Base-by-base conservation (phyloP, 1,140 invertebrate genomes). In the Linepithema humile region DNA sequence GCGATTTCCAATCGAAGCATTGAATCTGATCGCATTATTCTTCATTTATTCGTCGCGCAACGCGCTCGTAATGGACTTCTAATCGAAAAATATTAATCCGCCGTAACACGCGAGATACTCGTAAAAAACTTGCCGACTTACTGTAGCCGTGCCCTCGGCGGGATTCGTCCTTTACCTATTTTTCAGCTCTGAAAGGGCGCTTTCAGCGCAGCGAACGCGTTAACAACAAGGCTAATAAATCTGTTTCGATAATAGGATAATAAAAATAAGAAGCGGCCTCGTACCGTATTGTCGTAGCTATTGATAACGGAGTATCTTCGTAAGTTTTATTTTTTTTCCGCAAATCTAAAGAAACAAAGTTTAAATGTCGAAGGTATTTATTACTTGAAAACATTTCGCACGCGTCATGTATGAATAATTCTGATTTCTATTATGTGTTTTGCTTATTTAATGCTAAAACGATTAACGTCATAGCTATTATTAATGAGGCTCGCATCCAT, bases 51-150 rank as follows among this genome's bases (percentile, higher is more conserved):
- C 67, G 48, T 20, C 57, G 73, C 43, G 84, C 77, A 69, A 85
- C 83, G 53, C 29, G 43, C 7, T 9, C 26, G n/a, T 88, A 85
- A 90, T 90, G 77, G 77, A 65, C 55, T 85, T 85, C 88, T 87
- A 90, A 91, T 90, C 89, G 88, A 82, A 72, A 89, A 84, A 88
- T 91, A 88, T 88, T 90, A 89, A 89, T 89, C 74, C 64, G 57
- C 2, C 45, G 32, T 35, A 10, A 50, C 70, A 15, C 23, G 64
- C 40, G 73, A 50, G 48, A 78, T 50, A 5, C 32, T 35, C 23
- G 12, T 59, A 32, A 73, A 82, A 73, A 60, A 73, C 23, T 48
- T n/a, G 26, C 43, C 2, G 32, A 26, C 43, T 73, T 40, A 70
- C 70, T 57, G 38, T 40, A 70, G 53, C 48, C 45, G 60, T 32